phyloP scores from a whole-genome alignment of 2,888 invertebrate genomes.

The Seira ritae region DNA sequence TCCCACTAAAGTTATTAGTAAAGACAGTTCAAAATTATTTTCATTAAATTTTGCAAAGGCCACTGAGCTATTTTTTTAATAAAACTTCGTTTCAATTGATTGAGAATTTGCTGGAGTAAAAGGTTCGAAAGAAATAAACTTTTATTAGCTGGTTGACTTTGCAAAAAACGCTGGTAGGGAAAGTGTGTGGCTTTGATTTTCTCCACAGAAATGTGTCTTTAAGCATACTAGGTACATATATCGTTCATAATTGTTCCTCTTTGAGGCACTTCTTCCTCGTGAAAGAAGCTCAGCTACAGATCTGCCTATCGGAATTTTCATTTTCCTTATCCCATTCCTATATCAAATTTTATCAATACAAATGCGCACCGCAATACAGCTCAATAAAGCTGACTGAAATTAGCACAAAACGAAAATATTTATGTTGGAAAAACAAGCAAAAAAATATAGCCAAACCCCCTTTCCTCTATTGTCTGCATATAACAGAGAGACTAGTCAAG shows the following conservation, averaged over 20 bases:
- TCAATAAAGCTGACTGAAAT: neutral
- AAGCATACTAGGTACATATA: neutral
- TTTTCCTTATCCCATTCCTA: neutral
- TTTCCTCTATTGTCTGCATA: conserved; percentile 35
- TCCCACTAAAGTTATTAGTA: neutral
- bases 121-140: too few species aligned
- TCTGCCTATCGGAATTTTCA: neutral
- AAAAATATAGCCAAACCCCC: neutral
- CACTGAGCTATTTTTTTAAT: neutral
- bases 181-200: conserved; percentile 3
- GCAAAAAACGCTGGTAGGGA: neutral
- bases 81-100: too few species aligned
- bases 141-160: neutral
- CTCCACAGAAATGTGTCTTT: neutral
- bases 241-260: too few species aligned
- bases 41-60: neutral
- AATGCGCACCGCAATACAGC: neutral
- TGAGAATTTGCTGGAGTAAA: too few species aligned
- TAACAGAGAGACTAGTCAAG: conserved; percentile 32
- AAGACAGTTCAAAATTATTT: neutral
- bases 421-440: neutral
- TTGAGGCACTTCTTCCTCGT: too few species aligned
- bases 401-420: conserved; percentile 11
- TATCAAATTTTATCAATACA: neutral
- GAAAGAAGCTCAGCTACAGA: too few species aligned